phyloP scores from a whole-genome alignment of 2,113 vertebrate species.

The Protomyctophum bolini region DNA sequence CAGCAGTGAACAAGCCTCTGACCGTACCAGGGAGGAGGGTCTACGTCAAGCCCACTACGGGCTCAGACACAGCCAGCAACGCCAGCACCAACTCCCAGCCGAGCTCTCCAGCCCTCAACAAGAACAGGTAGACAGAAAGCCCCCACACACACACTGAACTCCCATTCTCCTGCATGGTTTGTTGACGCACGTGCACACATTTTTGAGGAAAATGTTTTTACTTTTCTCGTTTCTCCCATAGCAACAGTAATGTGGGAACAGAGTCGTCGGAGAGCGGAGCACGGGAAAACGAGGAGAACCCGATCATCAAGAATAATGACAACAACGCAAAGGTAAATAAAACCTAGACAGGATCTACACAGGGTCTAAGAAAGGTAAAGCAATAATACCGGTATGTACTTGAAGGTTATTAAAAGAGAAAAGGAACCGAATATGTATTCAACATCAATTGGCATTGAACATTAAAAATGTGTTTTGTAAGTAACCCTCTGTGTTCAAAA shows the following conservation, averaged over 20 bases:
- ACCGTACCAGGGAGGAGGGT: slow-evolving; percentile 91
- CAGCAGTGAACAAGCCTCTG: slow-evolving; percentile 93
- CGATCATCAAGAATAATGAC: slow-evolving; percentile 87
- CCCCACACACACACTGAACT: too few species aligned
- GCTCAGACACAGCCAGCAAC: slow-evolving; percentile 86
- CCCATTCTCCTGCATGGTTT: too few species aligned
- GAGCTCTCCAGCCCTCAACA: slow-evolving; percentile 84
- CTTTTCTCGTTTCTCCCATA: background rate
- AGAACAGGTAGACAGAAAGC: slow-evolving; percentile 82
- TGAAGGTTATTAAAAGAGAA: too few species aligned
- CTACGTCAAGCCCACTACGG: slow-evolving; percentile 82
- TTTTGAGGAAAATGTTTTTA: background rate
- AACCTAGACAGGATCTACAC: slow-evolving; percentile 34
- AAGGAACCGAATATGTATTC: too few species aligned
- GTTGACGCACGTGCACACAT: too few species aligned
- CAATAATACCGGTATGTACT: too few species aligned
- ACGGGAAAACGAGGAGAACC: slow-evolving; percentile 97
- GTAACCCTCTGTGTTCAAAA: too few species aligned
- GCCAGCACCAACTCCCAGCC: slow-evolving; percentile 88
- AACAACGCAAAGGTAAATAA: slow-evolving; percentile 81
- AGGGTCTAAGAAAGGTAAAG: too few species aligned
- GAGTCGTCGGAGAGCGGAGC: slow-evolving; percentile 87
- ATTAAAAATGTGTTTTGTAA: too few species aligned
- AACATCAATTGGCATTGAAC: too few species aligned
- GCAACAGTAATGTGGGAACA: slow-evolving; percentile 81